A percentile compares a stretch with the other conserved stretches of the same genome.
Conservation (phyloP, 2,113 vertebrate genomes). For the Eudyptes chrysolophus region DNA sequence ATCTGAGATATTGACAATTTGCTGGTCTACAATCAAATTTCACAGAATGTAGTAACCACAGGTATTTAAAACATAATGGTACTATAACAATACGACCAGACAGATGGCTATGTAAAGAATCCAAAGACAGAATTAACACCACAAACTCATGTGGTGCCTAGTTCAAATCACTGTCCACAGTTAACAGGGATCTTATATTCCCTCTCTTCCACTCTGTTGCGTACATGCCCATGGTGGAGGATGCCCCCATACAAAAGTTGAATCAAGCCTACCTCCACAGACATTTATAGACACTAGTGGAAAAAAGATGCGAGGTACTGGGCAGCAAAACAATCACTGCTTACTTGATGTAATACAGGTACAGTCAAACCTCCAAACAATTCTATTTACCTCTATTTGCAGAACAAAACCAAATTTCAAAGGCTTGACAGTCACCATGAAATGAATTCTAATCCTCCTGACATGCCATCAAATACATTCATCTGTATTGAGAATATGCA, state of each 20-base stretch:
- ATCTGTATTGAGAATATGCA: neutral
- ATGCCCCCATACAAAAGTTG: neutral
- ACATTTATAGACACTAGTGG: neutral
- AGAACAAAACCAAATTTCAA: neutral
- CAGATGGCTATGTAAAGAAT: neutral
- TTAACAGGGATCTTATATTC: neutral
- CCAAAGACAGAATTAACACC: neutral
- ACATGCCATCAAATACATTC: neutral
- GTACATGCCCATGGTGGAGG: neutral
- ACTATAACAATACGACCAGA: neutral
- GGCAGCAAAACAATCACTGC: neutral
- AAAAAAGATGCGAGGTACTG: neutral
- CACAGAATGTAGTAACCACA: neutral
- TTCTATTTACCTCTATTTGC: neutral
- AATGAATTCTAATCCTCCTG: neutral
- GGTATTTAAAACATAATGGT: neutral
- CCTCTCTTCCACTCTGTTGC: neutral
- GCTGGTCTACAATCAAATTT: neutral
- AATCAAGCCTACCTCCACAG: neutral
- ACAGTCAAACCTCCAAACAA: neutral
- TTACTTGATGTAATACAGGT: neutral
- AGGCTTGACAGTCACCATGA: neutral
- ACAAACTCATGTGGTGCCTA: neutral
- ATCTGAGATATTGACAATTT: neutral
- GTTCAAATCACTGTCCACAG: neutral